A percentile compares a stretch with the other conserved stretches of the same genome.
These are phyloP conservation scores for Lepidonotus clava DNA, from an alignment of 2,888 invertebrate species.

Conservation along the genomic window DNA sequence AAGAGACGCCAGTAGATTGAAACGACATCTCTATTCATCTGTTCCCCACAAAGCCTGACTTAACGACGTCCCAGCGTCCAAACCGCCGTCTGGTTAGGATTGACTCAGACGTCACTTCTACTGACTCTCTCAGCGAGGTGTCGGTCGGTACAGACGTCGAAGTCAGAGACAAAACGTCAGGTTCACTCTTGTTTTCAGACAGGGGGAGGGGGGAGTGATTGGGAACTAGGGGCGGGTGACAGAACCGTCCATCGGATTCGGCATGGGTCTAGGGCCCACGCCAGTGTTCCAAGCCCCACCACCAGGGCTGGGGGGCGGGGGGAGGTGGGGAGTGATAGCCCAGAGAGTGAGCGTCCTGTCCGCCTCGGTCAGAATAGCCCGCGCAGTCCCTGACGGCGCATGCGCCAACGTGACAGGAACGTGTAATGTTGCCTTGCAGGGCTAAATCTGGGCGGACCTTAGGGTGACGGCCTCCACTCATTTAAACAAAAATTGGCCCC, in stretches of 20 bases:
- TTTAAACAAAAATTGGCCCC: slow-evolving; percentile 28
- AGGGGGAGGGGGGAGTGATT: background rate
- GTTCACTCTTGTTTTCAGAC: background rate
- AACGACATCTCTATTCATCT: slow-evolving; percentile 3
- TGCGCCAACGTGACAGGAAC: slow-evolving; percentile 11
- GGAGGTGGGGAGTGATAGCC: background rate
- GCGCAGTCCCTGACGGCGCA: background rate
- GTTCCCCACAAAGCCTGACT: background rate
- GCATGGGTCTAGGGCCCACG: no score
- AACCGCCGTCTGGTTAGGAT: background rate
- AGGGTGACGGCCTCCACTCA: background rate
- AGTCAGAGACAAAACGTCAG: slow-evolving; percentile 4
- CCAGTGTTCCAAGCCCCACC: no score
- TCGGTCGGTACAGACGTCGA: background rate
- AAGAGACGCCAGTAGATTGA: no score
- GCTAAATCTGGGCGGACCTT: slow-evolving; percentile 20
- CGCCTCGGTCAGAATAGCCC: background rate
- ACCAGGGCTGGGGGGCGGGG: background rate
- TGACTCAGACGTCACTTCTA: slow-evolving; percentile 2
- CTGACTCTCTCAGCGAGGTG: background rate
- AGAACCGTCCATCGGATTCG: no score
- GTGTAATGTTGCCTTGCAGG: background rate
- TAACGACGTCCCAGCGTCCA: background rate
- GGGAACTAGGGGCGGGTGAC: no score
- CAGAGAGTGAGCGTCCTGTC: background rate